Evolutionary conservation across 2,888 invertebrate species (phyloP).

Genomic region (Hermodice carunculata): DNA sequence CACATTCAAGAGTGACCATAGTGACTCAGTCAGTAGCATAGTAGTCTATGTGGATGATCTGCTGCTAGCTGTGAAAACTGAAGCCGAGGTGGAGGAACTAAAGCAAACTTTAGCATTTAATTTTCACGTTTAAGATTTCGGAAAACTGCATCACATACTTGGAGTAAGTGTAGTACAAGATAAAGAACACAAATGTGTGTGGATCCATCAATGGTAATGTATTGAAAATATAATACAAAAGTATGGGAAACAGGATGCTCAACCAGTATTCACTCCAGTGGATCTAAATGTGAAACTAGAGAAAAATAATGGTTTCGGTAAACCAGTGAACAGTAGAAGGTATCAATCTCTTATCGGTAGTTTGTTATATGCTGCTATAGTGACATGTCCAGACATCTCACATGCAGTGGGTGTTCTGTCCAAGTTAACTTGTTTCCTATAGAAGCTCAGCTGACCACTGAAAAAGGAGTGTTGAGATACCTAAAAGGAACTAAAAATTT

Average conservation of each 20-base stretch:
- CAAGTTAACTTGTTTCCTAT: constrained; percentile 24
- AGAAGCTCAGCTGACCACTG: constrained; percentile 31
- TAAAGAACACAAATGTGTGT: no score
- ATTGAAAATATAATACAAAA: no score
- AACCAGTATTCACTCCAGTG: no score
- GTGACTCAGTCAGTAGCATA: constrained; percentile 4
- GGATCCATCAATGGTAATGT: no score
- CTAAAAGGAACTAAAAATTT: no score
- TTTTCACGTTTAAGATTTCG: constrained; percentile 27
- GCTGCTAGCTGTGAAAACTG: constrained; percentile 13
- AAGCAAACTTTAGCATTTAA: no score
- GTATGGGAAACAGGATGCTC: no score
- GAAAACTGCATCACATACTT: constrained; percentile 12
- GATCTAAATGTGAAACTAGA: no score
- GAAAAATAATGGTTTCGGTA: no score
- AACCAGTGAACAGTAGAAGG: no score
- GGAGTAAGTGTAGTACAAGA: no score
- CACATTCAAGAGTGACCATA: background rate
- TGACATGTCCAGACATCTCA: constrained; percentile 35
- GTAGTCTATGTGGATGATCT: constrained; percentile 27
- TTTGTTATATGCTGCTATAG: constrained; percentile 27
- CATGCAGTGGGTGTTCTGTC: constrained; percentile 23
- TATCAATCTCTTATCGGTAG: constrained; percentile 21
- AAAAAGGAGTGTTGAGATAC: constrained; percentile 31
- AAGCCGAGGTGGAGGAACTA: background rate